Base-by-base conservation (phyloP, 2,888 invertebrate species). In the Escarpia spicata region DNA sequence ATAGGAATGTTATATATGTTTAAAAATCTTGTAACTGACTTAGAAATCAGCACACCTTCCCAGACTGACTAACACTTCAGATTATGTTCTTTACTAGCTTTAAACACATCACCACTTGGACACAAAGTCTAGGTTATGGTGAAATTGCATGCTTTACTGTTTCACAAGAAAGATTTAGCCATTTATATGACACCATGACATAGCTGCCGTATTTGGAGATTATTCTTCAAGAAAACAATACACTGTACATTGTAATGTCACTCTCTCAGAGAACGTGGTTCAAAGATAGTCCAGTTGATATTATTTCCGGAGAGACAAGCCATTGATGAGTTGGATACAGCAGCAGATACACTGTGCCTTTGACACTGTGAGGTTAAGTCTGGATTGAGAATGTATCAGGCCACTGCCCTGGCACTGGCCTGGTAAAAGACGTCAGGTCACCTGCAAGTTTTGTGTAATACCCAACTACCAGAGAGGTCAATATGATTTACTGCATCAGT, bases 401-500 rank as follows among this genome's bases (percentile, higher is more conserved):
- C 4, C 9, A 12, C 15, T 12, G 60, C 60, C 4, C 60, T 26
- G 26, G n/a, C 75, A 19, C 75, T n/a, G 75, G 6, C 75, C 19
- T 75, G n/a, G 6, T 75, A 26, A 75, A 75, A 26, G 75, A 75
- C 19, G 26, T n/a, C 75, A 19, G 19, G 75, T 75, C 75, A 75
- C 75, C 75, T 75, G n/a, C 75, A 19, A 75, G 75, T 75, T 75
- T 19, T 75, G n/a, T 75, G 75, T n/a, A 75, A 19, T 75, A n/a
- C 75, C 75, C 75, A 75, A 75, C 75, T 75, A 75, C 75, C n/a
- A 4, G 75, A 75, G 75, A 75, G 75, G 75, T 75, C 75, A 75
- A 75, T 75, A 75, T 75, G 75, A 75, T 75, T 75, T 75, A 75
- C 75, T 75, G 75, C 75, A 75, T 75, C 75, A 75, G 75, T 75